Base-by-base conservation (phyloP, 2,797 vertebrate species). In the Cirrhinus molitorella region DNA sequence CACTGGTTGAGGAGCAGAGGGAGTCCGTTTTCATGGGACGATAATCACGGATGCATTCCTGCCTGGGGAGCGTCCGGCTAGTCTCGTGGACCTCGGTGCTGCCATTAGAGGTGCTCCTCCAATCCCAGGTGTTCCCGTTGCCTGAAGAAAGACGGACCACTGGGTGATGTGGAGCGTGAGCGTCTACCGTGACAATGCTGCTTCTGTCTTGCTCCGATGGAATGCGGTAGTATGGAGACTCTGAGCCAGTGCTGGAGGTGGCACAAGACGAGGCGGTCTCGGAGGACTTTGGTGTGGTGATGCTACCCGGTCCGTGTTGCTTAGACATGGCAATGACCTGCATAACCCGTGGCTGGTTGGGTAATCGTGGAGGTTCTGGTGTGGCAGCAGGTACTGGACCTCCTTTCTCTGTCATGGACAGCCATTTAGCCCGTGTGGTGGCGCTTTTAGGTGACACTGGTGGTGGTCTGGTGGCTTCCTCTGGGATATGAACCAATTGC, bases 241-340 rank as follows among this genome's bases (percentile, higher is more conserved):
- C 98, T 0, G 97, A 98, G 87, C 97, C 97, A 89, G 95, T 96
- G 65, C 97, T 96, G 37, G 96, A 98, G 0, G 97, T 97, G 0
- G 92, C 94, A 0, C 96, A 97, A n/a, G 95, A 96, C 0, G 97
- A 97, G 14, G 94, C 93, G 0, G 96, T 95, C 80, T 98, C 98
- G 0, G 96, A 96, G 0, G 94, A 95, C 85, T 97, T 98, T 5
- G 96, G 89, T 2, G 95, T 96, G 0, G 92, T 90, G 0, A 86
- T 65, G 23, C 91, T 82, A 34, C 91, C 83, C 1, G 93, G 88
- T 3, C 96, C 92, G 0, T 95, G 95, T 34, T 95, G 96, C 92
- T 98, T 99, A 7, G 98, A 97, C 96, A 98, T 96, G 74, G 97
- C 96, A 0, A 99, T 97, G 49, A 99, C 97, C 93, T 99, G 98